phyloP scores from a whole-genome alignment of 1,140 invertebrate species.

The Drosophila tristis region DNA sequence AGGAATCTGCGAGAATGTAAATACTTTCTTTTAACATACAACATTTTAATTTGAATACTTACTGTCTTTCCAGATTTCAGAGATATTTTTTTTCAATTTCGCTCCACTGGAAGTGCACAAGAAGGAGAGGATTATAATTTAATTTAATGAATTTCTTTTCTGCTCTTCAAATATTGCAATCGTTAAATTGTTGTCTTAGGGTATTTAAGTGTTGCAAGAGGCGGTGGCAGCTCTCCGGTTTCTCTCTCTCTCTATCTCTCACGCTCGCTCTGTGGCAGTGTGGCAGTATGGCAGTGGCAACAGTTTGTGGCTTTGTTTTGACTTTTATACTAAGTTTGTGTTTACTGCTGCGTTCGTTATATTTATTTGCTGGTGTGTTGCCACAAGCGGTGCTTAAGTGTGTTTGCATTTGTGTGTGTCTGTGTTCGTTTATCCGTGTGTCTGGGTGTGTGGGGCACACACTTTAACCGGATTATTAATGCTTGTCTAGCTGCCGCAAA shows the following conservation, averaged over 20 bases:
- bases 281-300: conserved; percentile 52
- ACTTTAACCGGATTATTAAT: conserved; percentile 82
- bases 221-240: background rate
- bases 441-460: conserved; percentile 52
- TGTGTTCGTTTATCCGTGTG: conserved; percentile 20
- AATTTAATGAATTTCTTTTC: too few relatives aligned
- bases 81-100: too few relatives aligned
- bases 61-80: too few relatives aligned
- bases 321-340: conserved; percentile 82
- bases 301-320: conserved; percentile 81
- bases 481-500: conserved; percentile 79
- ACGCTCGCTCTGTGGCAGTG: conserved; percentile 14
- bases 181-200: too few relatives aligned
- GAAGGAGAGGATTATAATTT: too few relatives aligned
- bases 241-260: background rate
- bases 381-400: conserved; percentile 79
- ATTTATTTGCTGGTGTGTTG: conserved; percentile 58
- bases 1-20: too few relatives aligned
- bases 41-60: too few relatives aligned
- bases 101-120: too few relatives aligned
- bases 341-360: conserved; percentile 62
- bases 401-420: conserved; percentile 58
- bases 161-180: too few relatives aligned
- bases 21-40: too few relatives aligned
- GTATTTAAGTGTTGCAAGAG: too few relatives aligned